phyloP scores from a whole-genome alignment of 2,888 invertebrate genomes.

The Prenolepis imparis region DNA sequence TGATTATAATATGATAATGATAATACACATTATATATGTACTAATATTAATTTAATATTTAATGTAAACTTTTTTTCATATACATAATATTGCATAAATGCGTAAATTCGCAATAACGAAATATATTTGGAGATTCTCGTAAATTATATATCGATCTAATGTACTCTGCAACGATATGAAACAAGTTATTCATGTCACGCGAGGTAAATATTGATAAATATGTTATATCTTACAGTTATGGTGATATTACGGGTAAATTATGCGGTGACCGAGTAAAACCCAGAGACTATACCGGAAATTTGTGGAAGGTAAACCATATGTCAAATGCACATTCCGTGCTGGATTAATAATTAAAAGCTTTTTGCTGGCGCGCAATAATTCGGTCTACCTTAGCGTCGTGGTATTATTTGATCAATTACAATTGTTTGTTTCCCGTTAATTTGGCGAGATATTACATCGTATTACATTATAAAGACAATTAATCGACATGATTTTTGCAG shows the following conservation, averaged over 20 bases:
- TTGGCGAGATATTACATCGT: neutral
- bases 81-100: neutral
- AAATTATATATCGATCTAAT: constrained; percentile 10
- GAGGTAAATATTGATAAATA: constrained; percentile 31
- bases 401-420: constrained; percentile 28
- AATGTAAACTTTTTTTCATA: neutral
- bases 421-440: constrained; percentile 13
- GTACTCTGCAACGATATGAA: neutral
- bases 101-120: neutral
- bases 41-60: neutral
- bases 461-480: constrained; percentile 9
- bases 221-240: constrained; percentile 30
- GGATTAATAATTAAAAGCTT: constrained; percentile 50
- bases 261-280: constrained; percentile 35
- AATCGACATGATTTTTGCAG: neutral
- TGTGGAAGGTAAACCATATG: constrained; percentile 40
- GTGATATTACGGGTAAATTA: constrained; percentile 41
- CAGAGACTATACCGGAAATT: constrained; percentile 29
- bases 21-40: neutral
- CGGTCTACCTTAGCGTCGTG: neutral
- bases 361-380: constrained; percentile 26
- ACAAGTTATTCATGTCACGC: constrained; percentile 17
- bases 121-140: neutral
- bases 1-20: neutral
- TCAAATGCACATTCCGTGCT: constrained; percentile 30